Evolutionary conservation across 2,888 invertebrate species (phyloP), one percentile per base, ranked within the genome.

Genomic region (Mythimna ferrago): DNA sequence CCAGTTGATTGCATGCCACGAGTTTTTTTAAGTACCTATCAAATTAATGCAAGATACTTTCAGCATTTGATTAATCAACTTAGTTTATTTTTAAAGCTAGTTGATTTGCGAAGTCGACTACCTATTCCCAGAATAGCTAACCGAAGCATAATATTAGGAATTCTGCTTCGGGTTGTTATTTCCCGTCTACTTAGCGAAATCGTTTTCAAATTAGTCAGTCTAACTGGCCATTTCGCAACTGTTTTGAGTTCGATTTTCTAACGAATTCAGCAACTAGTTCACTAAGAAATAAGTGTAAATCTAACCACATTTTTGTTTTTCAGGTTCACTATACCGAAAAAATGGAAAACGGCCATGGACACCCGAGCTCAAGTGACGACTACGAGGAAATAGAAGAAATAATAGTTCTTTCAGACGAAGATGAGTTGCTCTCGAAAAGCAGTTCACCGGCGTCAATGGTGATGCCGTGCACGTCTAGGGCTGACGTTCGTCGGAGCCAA

Each of bases 391-490:
- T 38, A 6, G 38, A 41, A 41, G 38, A 60, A 21, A 19, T 21
- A 38, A 60, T 60, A 38, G 11, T 38, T 21, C n/a, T 38, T n/a
- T 41, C 41, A 16, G 61, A 44, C 19, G 11, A 41, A 9, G 58
- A 64, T 1, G 60, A 48, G 53, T 6, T 14, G 9, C n/a, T 26
- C 7, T 9, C 56, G 5, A 44, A 51, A 6, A 53, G n/a, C 16
- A 51, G 10, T n/a, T 57, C 61, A 2, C 51, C 74, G 16, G 16
- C 44, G 1, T 21, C 61, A 26, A 38, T 38, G 1, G 54, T 65
- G 38, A 76, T 64, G 76, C 64, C 70, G 2, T 54, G 64, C 32
- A 51, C 76, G 2, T 76, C 76, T 2, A 65, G 32, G 9, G 32
- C 60, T 9, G 21, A 41, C 21, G 21, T 1, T 41, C 41, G 21